phyloP scores from a whole-genome alignment of 1,140 invertebrate species.

The Drosophila subobscura region DNA sequence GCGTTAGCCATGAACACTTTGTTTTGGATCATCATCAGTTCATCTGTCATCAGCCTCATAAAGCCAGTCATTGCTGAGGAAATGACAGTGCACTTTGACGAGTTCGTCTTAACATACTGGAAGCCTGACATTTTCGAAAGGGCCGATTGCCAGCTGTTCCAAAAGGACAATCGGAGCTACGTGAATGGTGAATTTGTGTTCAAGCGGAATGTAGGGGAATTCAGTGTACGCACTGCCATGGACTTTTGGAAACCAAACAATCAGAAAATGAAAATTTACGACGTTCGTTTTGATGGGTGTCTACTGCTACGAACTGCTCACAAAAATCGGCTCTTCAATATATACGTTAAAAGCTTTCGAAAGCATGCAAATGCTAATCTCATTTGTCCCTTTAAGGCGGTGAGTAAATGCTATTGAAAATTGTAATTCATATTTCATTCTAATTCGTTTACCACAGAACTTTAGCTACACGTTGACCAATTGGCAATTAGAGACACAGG shows the following conservation, averaged over 20 bases:
- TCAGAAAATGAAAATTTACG: constrained; percentile 33
- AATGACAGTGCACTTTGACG: constrained; percentile 27
- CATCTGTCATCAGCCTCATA: too few relatives aligned
- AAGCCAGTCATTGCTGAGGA: constrained; percentile 2
- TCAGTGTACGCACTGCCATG: constrained; percentile 13
- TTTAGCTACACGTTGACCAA: constrained; percentile 26
- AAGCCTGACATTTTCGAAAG: constrained; percentile 1
- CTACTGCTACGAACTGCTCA: constrained; percentile 32
- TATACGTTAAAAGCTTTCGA: constrained; percentile 23
- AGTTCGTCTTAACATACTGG: constrained; percentile 25
- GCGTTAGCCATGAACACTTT: constrained; percentile 24
- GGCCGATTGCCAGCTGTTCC: constrained; percentile 12
- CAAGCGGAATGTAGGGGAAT: constrained; percentile 8
- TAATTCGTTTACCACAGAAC: constrained; percentile 14
- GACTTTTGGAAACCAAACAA: constrained; percentile 28
- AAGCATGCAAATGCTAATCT: constrained; percentile 2
- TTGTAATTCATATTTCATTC: too few relatives aligned
- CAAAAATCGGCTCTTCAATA: constrained; percentile 38
- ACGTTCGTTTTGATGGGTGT: constrained; percentile 26
- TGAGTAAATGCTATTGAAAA: constrained; percentile 3
- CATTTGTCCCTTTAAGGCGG: constrained; percentile 50
- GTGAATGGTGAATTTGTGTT: constrained; percentile 32
- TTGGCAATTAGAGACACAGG: constrained; percentile 26
- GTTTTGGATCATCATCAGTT: constrained; percentile 2
- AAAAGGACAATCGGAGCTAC: constrained; percentile 42